Evolutionary conservation across 2,113 vertebrate species (phyloP), one percentile per base, ranked within the genome.

Genomic region (Proterorhinus semilunaris): DNA sequence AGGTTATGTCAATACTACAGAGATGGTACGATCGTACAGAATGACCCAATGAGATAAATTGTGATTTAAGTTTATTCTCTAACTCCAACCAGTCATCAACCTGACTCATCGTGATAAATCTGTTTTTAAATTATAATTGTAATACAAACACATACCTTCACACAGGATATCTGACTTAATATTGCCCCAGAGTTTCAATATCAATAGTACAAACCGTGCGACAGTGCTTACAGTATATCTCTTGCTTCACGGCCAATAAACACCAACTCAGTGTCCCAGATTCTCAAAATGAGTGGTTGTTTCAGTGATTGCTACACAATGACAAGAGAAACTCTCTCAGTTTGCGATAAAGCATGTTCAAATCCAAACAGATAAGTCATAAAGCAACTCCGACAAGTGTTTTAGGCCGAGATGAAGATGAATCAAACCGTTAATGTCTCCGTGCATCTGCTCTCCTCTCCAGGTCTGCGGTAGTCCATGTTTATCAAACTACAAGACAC

Each of bases 211-310:
- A 45, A 69, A 65, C 36, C 54, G 65, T 45, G 36, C 62, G 36
- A 58, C 45, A 68, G 11, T 49, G 68, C 53, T 68, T 75, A 74
- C 52, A 54, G 46, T 53, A 8, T 36, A 68, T 55, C 64, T 65
- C 53, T 51, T 62, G 58, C 66, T 74, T 42, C 62, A 62, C 3
- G 2, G 54, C 58, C 75, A 81, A 66, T 76, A 70, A 75, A 76
- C 62, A 68, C 47, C 15, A 1, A 43, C 16, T 1, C 63, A 42
- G 66, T 66, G 61, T 67, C 61, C 51, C 51, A 62, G 52, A 65
- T 69, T 72, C 47, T 55, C 46, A 62, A 43, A 67, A 61, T 74
- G 65, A 62, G 10, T 64, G 45, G 53, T 45, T 55, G 53, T 53
- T 72, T 43, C 9, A 57, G 42, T 50, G 61, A 47, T 10, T 64